Conservation (phyloP, 92 coral and sea anemone species). For the Ricordea florida region DNA sequence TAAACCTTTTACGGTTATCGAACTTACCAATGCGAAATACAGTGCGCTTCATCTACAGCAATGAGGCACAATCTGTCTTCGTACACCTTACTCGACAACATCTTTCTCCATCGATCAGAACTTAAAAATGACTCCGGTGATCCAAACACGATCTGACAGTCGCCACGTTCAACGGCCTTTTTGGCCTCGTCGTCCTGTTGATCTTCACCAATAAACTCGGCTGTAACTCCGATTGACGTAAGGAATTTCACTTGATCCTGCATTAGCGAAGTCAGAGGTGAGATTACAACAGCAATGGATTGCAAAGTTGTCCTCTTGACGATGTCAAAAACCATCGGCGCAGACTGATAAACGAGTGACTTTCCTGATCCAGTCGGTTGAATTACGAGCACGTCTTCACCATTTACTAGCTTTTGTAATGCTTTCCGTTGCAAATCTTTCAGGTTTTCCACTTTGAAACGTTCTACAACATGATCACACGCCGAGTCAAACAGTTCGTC, state of each 20-base stretch:
- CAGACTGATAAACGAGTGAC: conserved; percentile 14
- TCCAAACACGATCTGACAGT: neutral
- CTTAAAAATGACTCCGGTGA: neutral
- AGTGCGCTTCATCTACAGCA: too few species aligned
- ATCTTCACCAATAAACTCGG: neutral
- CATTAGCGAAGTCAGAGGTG: conserved; percentile 10
- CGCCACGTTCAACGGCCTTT: neutral
- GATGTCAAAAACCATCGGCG: neutral
- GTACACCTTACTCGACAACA: too few species aligned
- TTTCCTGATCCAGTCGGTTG: conserved; percentile 17
- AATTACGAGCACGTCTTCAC: conserved; percentile 18
- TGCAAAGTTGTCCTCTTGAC: neutral
- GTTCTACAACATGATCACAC: neutral
- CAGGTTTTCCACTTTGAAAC: too few species aligned
- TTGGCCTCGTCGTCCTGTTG: neutral
- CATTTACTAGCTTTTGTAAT: neutral
- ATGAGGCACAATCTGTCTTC: too few species aligned
- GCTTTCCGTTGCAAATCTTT: neutral
- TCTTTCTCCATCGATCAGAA: neutral
- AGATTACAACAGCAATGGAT: neutral
- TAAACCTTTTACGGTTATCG: too few species aligned
- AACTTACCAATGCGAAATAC: too few species aligned
- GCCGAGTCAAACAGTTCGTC: neutral
- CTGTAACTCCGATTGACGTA: neutral
- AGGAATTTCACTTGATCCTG: neutral